Evolutionary conservation across 2,888 invertebrate species (phyloP).

Genomic region (Omphaloscelis lunosa): DNA sequence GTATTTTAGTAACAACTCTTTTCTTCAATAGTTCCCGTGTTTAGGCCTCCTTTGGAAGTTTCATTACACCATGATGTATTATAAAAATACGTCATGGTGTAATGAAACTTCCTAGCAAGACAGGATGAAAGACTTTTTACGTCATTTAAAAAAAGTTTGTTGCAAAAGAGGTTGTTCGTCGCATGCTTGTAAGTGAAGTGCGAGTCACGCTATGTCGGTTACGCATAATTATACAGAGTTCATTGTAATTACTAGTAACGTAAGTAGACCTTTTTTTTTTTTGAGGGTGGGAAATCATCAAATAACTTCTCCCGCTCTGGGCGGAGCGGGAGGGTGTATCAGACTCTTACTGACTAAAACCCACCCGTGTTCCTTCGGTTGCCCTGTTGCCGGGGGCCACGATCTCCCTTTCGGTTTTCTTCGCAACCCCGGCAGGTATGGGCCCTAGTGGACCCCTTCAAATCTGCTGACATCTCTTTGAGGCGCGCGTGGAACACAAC

Average conservation of each 20-base stretch:
- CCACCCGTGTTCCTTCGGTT: no score
- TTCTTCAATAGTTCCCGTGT: constrained; percentile 72
- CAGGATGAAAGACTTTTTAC: neutral
- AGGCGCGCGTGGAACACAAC: no score
- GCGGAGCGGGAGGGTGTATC: no score
- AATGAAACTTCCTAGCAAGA: neutral
- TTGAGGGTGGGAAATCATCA: no score
- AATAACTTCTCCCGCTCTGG: no score
- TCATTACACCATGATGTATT: constrained; percentile 10
- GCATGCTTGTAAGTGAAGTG: constrained; percentile 43
- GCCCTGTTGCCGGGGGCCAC: no score
- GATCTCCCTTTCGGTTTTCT: no score
- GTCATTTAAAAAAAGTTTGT: constrained; percentile 6
- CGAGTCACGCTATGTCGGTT: constrained; percentile 58
- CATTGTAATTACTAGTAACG: constrained; percentile 29
- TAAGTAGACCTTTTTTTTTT: neutral
- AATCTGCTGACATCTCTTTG: no score
- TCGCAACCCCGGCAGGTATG: no score
- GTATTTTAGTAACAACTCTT: constrained; percentile 80
- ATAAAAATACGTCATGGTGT: no score
- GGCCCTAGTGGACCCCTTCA: no score
- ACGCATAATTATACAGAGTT: constrained; percentile 55
- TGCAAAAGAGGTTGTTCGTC: constrained; percentile 32
- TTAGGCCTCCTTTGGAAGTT: constrained; percentile 20
- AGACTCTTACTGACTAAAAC: no score